Percentiles rank a stretch among this genome's conserved stretches.
phyloP scores from a whole-genome alignment of 2,888 invertebrate species.

The Scaptomyza parva region DNA sequence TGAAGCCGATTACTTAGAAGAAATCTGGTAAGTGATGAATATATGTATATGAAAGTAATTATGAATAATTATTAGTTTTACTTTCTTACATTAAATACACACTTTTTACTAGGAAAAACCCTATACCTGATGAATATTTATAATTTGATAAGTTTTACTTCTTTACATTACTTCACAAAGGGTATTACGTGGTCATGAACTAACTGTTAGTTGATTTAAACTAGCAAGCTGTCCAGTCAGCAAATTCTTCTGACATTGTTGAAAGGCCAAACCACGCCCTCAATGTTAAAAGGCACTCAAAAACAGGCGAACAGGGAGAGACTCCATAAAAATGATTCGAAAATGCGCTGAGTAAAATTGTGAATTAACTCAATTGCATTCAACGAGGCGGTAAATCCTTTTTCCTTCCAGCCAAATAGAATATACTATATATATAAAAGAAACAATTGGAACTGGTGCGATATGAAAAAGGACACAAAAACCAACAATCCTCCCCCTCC shows the following conservation, averaged over 20 bases:
- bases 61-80: too few relatives aligned
- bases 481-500: background rate
- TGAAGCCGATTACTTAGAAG: too few relatives aligned
- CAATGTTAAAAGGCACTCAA: conserved; percentile 13
- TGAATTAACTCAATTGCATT: conserved; percentile 69
- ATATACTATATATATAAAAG: conserved; percentile 1
- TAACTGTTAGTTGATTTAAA: conserved; percentile 5
- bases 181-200: too few relatives aligned
- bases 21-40: too few relatives aligned
- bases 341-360: conserved; percentile 53
- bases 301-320: background rate
- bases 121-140: too few relatives aligned
- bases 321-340: conserved; percentile 33
- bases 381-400: conserved; percentile 72
- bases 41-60: too few relatives aligned
- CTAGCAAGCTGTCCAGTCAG: conserved; percentile 15
- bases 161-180: too few relatives aligned
- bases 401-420: conserved; percentile 20
- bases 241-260: conserved; percentile 3
- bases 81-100: too few relatives aligned
- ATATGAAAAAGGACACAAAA: background rate
- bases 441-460: conserved; percentile 19
- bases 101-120: too few relatives aligned
- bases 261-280: conserved; percentile 5
- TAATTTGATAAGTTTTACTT: too few relatives aligned